Evolutionary conservation across 2,888 invertebrate genomes (phyloP), one percentile per base, ranked within the genome.

Genomic region (Agrotis exclamationis): DNA sequence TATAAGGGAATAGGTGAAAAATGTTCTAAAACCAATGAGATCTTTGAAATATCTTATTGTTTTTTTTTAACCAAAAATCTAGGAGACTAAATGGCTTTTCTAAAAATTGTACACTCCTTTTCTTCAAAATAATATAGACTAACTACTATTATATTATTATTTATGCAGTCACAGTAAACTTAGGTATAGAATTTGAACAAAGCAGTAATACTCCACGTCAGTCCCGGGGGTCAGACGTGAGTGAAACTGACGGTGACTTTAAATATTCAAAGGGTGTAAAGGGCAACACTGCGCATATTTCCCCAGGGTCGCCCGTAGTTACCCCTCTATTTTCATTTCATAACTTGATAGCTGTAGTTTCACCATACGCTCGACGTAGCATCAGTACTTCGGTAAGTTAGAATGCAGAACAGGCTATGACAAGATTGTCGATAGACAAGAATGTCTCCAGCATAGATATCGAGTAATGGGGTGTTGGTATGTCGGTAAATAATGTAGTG

Each of bases 231-330:
- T 84, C 83, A 85, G 51, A 63, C 82, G 87, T 86, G 87, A 89
- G 87, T 88, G 88, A 90, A 88, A 88, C 87, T 87, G 87, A 87
- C 90, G 73, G 85, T 87, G 87, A 88, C 85, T 92, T 95, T 93
- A 95, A 95, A 95, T 95, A 96, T 96, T 95, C 93, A 95, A 91
- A 91, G 94, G 92, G 95, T 94, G 92, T 95, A 96, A 96, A 96
- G 96, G 96, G 96, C 95, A 95, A 92, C 89, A 89, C 87, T 87
- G 90, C 84, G 89, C 89, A 89, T 93, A 95, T 96, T 96, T 95
- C 96, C 96, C 96, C 72, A 62, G 95, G 88, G 94, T 84, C 80
- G 73, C 62, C 83, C 76, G 82, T 87, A 87, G 87, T 89, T 89
- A 90, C 88, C 89, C 90, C 87, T 85, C 85, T 74, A 80, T 79